Base-by-base conservation (phyloP, 1,140 invertebrate species). In the Tetragonula clypearis region DNA sequence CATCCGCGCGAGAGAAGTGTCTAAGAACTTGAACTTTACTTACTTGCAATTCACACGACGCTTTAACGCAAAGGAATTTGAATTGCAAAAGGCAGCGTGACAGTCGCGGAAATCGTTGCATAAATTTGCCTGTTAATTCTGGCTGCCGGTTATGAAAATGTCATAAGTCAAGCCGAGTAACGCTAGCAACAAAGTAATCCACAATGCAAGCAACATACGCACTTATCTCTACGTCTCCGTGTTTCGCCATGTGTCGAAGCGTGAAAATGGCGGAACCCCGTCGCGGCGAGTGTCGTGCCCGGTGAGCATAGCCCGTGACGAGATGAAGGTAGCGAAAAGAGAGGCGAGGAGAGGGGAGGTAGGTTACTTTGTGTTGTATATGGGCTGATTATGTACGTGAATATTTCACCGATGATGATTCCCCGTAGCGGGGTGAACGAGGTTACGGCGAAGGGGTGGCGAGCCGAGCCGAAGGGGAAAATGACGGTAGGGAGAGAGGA, bases 351-450 rank as follows among this genome's bases (percentile, higher is more conserved):
- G 41, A 49, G 41, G 41, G 6, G 41, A 49, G 41, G 76, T 72
- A 35, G 77, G 81, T 89, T 89, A 85, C 76, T 91, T 91, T 91
- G 90, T 91, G 90, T 91, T 86, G 79, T 91, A 91, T 91, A 90
- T 86, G 85, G 84, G 81, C 88, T 92, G 91, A 92, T 93, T 93
- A 93, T 93, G 86, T 90, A 86, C 83, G 90, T 90, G 90, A 92
- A 92, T 92, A 92, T 92, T 91, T 93, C 90, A 92, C 85, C 85
- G 79, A 71, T 85, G 80, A 89, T 87, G 86, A 89, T 85, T 84
- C 53, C 81, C 60, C 79, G 77, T 74, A 76, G 86, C 85, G 84
- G 87, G 86, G 78, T 73, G 58, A 87, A 87, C 75, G 77, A 82
- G 78, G 84, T 69, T 78, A 79, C 41, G 69, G 72, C 35, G 75